phyloP scores from a whole-genome alignment of 2,113 vertebrate genomes.

The Neoarius graeffei region DNA sequence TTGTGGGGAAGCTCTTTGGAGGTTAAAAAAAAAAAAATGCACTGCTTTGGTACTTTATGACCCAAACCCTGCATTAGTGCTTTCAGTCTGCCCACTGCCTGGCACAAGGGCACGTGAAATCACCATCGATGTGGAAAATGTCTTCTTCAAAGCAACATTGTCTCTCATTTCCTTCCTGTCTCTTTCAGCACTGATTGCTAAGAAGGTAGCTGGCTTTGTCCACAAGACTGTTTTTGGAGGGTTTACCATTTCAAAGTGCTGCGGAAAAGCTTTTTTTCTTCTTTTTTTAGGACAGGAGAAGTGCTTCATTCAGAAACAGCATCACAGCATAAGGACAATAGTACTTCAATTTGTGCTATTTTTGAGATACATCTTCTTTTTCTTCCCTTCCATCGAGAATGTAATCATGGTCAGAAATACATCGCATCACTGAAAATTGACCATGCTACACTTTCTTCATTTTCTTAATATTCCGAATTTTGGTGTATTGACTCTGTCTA shows the following conservation, averaged over 20 bases:
- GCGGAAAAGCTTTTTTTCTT: conserved; percentile 55
- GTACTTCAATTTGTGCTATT: conserved; percentile 48
- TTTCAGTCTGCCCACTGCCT: conserved; percentile 46
- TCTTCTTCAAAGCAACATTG: conserved; percentile 52
- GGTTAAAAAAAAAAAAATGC: conserved; percentile 29
- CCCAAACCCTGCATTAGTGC: conserved; percentile 61
- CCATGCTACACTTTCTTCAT: background rate
- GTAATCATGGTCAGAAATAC: background rate
- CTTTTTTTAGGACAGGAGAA: conserved; percentile 67
- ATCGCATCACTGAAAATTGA: background rate
- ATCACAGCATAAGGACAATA: conserved; percentile 55
- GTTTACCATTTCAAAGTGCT: conserved; percentile 69
- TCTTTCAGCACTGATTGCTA: conserved; percentile 44
- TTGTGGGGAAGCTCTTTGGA: conserved; percentile 49
- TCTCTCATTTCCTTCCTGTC: conserved; percentile 41
- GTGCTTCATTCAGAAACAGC: conserved; percentile 67
- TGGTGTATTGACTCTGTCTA: background rate
- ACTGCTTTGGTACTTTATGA: conserved; percentile 45
- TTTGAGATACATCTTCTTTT: conserved; percentile 16
- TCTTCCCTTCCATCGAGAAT: background rate
- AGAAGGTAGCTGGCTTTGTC: conserved; percentile 61
- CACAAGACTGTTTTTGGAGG: conserved; percentile 47
- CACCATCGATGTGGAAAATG: conserved; percentile 47
- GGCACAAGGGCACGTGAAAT: conserved; percentile 44
- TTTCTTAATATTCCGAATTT: background rate